Base-by-base conservation (phyloP, 2,113 vertebrate genomes). In the Nannospalax galili region DNA sequence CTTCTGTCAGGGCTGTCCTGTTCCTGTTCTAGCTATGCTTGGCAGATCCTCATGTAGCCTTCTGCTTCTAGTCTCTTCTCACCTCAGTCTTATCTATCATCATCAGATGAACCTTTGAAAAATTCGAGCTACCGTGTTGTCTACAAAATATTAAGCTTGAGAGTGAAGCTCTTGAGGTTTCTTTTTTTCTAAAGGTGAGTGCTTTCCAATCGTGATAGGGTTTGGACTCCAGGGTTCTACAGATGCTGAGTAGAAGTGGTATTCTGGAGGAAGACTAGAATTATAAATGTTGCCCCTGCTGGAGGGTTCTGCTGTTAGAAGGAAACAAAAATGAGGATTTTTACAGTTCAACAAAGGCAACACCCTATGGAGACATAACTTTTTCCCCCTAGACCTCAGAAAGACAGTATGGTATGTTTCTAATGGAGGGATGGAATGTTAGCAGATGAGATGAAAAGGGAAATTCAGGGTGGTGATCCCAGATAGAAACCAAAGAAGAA, bases 131-230 rank as follows among this genome's bases (percentile, higher is more conserved):
- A 45, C 58, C 28, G 72, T 28, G n/a, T 84, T 91, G 75, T 90
- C 62, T 45, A 91, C 20, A 93, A 88, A 86, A 89, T 48, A 91
- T 42, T 92, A 88, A 93, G 73, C 24, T 40, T 78, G 45, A 40
- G 5, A 77, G 1, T 85, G 52, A 92, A 91, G 45, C 56, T 94
- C 84, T 93, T 80, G 58, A 45, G 40, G 6, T 5, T 42, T 74
- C 40, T 74, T 26, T 45, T 79, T 72, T 92, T 80, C 60, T 10
- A 84, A 64, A 40, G 92, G 93, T 58, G 14, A 89, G 52, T n/a
- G 22, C 67, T 87, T 94, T 96, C 69, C 84, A 92, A 80, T 40
- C 72, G 32, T 65, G 72, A 20, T 69, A 64, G 35, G 60, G 45
- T 92, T 81, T 82, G 10, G 35, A 37, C 70, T 82, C 70, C 56